Conservation (phyloP, 2,888 invertebrate genomes). For the Thymelicus acteon region DNA sequence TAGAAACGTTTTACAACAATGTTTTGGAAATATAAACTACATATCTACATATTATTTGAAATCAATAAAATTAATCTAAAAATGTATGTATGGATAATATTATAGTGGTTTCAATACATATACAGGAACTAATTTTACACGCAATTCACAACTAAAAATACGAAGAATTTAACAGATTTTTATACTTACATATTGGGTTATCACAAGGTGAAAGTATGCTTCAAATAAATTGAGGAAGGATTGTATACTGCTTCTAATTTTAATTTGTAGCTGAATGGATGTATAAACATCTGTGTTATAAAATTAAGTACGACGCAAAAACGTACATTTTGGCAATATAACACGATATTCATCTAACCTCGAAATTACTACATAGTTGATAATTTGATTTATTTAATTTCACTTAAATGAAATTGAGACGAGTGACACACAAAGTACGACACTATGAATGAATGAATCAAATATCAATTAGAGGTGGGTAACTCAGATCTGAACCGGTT, state of each 20-base stretch:
- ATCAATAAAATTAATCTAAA: background rate
- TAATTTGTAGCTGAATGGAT: constrained; percentile 47
- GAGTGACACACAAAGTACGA: no score
- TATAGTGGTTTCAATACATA: background rate
- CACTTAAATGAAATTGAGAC: no score
- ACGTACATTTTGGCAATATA: constrained; percentile 32
- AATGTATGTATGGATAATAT: background rate
- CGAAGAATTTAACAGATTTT: background rate
- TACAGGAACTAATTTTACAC: background rate
- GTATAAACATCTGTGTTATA: constrained; percentile 24
- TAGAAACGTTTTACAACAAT: constrained; percentile 14
- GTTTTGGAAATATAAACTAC: constrained; percentile 6
- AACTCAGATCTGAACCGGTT: no score
- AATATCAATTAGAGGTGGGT: no score
- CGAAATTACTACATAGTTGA: constrained; percentile 19
- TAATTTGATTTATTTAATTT: background rate
- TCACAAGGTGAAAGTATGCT: constrained; percentile 7
- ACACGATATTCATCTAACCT: constrained; percentile 32
- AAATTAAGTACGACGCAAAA: constrained; percentile 33
- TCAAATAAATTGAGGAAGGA: background rate
- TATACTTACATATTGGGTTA: constrained; percentile 29
- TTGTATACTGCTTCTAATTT: background rate
- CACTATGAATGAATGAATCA: no score
- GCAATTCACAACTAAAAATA: no score
- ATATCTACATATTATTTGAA: background rate